Evolutionary conservation across 2,888 invertebrate species (phyloP), one percentile per base, ranked within the genome.

Genomic region (Bedellia somnulentella): DNA sequence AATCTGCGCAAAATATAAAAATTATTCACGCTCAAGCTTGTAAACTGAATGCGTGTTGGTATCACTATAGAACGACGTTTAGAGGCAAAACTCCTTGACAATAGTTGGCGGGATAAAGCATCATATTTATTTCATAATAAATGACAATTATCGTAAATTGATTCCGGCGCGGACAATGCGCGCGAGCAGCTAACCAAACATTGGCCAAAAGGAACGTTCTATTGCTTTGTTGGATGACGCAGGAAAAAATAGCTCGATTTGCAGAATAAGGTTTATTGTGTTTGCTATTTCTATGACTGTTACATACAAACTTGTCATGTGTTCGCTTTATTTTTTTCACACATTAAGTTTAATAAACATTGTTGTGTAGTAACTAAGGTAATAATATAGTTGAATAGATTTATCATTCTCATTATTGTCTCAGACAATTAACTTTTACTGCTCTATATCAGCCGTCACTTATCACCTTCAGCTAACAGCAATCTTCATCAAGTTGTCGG

Each of bases 131-230:
- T 71, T 60, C 70, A 71, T 73, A 75, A 75, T 75, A 75, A 68
- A 75, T 68, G 75, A 70, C 73, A 75, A 75, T 75, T 75, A 75
- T 64, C 64, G 52, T 70, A 71, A 75, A 75, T 73, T 71, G 73
- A 73, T 71, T 71, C 59, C 52, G 40, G 44, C 47, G 49, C 49
- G 46, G 50, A 75, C 71, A 75, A 76, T 63, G 47, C 21, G 24
- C 55, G 51, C 57, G 62, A 46, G 79, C 81, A 81, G 79, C 81
- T 81, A 81, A 81, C 80, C 81, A 81, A 81, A 81, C 80, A 81
- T 80, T 79, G 80, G 78, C 79, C 79, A 76, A 53, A 78, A 78
- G 71, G 67, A 62, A 61, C 70, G 57, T 46, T 47, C 59, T 53
- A 37, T 63, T 62, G 61, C 64, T 64, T 70, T 70, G 68, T 71